Evolutionary conservation across 37 sponge, comb jelly and placozoan species (phyloP), one percentile per base, ranked within the genome.

Genomic region (Halisarca cf. caerulea): DNA sequence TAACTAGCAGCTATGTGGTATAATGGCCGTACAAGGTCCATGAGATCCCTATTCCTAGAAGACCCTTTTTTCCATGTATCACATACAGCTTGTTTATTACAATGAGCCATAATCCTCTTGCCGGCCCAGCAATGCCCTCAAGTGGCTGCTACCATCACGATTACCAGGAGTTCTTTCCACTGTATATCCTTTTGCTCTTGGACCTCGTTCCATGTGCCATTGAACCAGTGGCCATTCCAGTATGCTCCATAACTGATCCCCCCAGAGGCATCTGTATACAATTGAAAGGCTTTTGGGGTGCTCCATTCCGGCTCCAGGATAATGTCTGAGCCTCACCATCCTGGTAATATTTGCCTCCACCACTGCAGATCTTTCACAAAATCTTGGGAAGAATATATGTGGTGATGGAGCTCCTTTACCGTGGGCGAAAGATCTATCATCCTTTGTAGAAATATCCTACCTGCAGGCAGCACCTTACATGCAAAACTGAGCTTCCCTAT

Each of bases 11-110:
- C 24, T 44, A 91, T 68, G 42, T 88, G 87, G 18, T 72, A 18
- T 27, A 91, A 57, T 71, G 83, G 79, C 23, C 89, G 34, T 39
- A 83, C 37, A 21, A 92, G 59, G 54, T 88, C 89, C 86, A 92
- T 88, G 8, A 74, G 44, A 28, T 72, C 84, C 18, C 45, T 7
- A 18, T 88, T 77, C 41, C 58, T 78, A 45, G 66, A 59, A 0
- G 58, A 35, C 3, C 86, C 82, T 20, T 27, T 24, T 23, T 78
- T 84, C 44, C 87, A 9, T 18, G 69, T 82, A 4, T 42, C 44
- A 57, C 87, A 81, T 24, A 85, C 86, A 20, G 92, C 86, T 24
- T 32, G 34, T 35, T 90, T 90, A 66, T 90, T 87, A 9, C 59
- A 83, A 20, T 59, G 60, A 18, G 42, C 30, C 4, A 37, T 64